These are phyloP conservation scores for Junco hyemalis DNA, from an alignment of 2,113 vertebrate genomes.

Conservation along the genomic window DNA sequence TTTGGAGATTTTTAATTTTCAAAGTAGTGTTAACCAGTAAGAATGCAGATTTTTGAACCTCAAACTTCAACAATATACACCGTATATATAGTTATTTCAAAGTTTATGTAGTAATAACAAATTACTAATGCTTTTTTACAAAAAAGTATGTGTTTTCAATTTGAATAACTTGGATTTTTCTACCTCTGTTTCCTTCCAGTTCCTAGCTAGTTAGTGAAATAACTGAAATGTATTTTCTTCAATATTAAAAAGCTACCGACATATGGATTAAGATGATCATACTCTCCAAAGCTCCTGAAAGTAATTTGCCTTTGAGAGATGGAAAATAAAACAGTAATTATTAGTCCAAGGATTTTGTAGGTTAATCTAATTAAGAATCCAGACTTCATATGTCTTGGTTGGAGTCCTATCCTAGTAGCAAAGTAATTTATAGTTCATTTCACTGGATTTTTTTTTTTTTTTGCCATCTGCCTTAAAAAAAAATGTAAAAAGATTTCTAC, in stretches of 20 bases:
- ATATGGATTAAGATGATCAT: background rate
- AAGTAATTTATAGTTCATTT: slow-evolving; percentile 27
- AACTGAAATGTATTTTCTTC: background rate
- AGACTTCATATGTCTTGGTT: background rate
- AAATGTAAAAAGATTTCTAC: background rate
- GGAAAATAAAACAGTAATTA: slow-evolving; percentile 9
- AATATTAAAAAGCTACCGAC: background rate
- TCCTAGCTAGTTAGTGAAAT: background rate
- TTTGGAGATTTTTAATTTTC: background rate
- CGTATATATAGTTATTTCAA: background rate
- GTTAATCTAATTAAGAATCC: slow-evolving; percentile 35
- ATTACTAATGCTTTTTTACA: background rate
- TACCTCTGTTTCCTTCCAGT: background rate
- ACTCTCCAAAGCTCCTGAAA: background rate
- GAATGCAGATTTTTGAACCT: background rate
- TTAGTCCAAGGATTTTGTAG: background rate
- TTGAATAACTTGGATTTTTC: background rate
- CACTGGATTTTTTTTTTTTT: background rate
- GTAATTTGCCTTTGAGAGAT: background rate
- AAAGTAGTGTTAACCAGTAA: background rate
- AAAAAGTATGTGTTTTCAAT: background rate
- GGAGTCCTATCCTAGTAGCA: background rate
- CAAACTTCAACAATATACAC: background rate
- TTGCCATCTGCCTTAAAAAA: background rate
- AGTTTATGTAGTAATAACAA: background rate